These are phyloP conservation scores for Cairina moschata DNA, from an alignment of 2,113 vertebrate species.

Conservation along the genomic window DNA sequence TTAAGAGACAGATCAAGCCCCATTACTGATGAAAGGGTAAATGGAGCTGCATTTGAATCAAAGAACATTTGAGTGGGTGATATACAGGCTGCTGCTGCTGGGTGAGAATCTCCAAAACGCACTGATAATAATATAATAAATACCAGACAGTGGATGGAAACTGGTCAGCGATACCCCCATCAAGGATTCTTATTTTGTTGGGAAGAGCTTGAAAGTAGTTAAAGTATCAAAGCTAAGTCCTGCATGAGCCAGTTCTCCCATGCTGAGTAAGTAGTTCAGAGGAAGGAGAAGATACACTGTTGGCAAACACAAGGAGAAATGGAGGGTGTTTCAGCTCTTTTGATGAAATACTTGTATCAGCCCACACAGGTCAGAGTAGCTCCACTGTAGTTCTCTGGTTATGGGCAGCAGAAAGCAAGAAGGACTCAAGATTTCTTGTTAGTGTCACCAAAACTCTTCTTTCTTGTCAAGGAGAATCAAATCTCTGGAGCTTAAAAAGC, in stretches of 20 bases:
- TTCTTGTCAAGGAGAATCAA: neutral
- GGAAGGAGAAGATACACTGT: neutral
- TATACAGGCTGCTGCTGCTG: neutral
- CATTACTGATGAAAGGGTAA: neutral
- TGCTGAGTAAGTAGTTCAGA: neutral
- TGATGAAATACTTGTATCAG: neutral
- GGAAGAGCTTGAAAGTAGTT: neutral
- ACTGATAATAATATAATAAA: neutral
- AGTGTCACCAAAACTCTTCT: neutral
- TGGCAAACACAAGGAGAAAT: neutral
- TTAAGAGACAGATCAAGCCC: neutral
- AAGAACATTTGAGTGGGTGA: neutral
- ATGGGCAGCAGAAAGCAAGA: neutral
- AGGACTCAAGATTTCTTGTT: neutral
- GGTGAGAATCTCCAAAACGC: neutral
- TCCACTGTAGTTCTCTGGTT: neutral
- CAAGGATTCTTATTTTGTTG: neutral
- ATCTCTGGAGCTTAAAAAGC: neutral
- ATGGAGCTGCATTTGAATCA: neutral
- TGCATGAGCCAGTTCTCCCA: neutral
- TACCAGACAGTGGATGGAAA: neutral
- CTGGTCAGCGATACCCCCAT: accelerated
- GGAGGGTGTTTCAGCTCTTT: neutral
- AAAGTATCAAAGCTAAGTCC: neutral
- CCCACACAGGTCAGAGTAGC: neutral